A percentile compares a stretch with the other conserved stretches of the same genome.
Conservation (phyloP, 1,140 invertebrate species). For the Latrodectus geometricus region DNA sequence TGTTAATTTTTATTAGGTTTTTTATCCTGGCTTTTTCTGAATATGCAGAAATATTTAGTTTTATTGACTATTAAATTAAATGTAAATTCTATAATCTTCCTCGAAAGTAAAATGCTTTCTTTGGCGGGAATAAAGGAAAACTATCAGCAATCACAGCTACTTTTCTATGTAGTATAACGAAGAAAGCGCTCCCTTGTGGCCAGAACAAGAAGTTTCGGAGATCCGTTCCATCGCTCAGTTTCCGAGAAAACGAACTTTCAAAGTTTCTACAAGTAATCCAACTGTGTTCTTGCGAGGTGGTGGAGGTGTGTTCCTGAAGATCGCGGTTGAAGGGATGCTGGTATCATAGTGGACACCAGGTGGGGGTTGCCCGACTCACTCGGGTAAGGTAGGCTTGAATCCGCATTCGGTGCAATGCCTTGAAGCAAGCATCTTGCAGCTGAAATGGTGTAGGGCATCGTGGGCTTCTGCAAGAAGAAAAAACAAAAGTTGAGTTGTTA, state of each 20-base stretch:
- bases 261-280: conserved; percentile 21
- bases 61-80: no score
- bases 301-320: not conserved
- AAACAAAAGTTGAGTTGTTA: conserved; percentile 17
- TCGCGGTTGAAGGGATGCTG: not conserved
- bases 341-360: not conserved
- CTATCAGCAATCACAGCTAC: no score
- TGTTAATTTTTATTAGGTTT: no score
- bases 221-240: no score
- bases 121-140: no score
- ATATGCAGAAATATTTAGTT: no score
- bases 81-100: no score
- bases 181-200: no score
- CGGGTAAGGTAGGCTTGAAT: conserved; percentile 64
- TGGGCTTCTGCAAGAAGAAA: conserved; percentile 68
- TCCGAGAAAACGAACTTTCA: not conserved
- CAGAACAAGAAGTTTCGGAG: no score
- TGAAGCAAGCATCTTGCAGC: conserved; percentile 69
- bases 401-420: conserved; percentile 66
- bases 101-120: no score
- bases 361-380: conserved; percentile 39
- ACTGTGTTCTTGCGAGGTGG: conserved; percentile 9
- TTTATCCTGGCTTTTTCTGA: no score
- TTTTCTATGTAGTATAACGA: no score
- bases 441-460: conserved; percentile 69